Evolutionary conservation across 1,140 invertebrate species (phyloP).

Genomic region (Chionoecetes opilio): DNA sequence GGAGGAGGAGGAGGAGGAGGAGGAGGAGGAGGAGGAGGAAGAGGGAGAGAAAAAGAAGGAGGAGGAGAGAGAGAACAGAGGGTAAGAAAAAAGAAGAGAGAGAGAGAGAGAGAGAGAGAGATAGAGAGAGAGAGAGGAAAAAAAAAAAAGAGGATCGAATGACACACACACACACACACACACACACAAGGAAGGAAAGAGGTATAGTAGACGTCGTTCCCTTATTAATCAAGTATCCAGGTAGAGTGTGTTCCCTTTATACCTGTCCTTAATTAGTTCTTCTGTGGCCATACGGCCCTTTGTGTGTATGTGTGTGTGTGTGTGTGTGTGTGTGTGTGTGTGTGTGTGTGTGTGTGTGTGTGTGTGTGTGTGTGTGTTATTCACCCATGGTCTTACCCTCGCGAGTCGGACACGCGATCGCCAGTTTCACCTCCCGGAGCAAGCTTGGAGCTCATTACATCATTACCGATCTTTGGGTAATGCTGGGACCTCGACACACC

Average conservation of each 20-base stretch:
- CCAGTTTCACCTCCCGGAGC: too few species aligned
- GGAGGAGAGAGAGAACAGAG: background rate
- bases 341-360: slow-evolving; percentile 48
- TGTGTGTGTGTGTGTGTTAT: slow-evolving; percentile 51
- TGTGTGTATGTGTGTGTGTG: background rate
- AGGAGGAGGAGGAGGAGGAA: background rate
- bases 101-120: slow-evolving; percentile 48
- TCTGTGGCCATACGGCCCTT: background rate
- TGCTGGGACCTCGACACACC: too few species aligned
- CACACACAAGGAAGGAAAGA: background rate
- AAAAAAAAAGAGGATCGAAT: background rate
- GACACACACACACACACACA: slow-evolving; percentile 20
- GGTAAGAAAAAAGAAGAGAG: slow-evolving; percentile 34
- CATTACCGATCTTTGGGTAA: too few species aligned
- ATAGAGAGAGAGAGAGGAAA: slow-evolving; percentile 30
- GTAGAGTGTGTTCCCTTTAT: background rate
- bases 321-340: slow-evolving; percentile 27
- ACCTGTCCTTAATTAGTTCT: slow-evolving; percentile 29
- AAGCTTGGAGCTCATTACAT: too few species aligned
- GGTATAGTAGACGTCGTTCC: background rate
- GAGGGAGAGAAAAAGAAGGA: background rate
- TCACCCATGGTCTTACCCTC: too few species aligned
- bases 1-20: background rate
- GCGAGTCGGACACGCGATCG: too few species aligned
- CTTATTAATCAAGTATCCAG: slow-evolving; percentile 11